Evolutionary conservation across 1,140 invertebrate species (phyloP).

Genomic region (Acromyrmex charruanus): DNA sequence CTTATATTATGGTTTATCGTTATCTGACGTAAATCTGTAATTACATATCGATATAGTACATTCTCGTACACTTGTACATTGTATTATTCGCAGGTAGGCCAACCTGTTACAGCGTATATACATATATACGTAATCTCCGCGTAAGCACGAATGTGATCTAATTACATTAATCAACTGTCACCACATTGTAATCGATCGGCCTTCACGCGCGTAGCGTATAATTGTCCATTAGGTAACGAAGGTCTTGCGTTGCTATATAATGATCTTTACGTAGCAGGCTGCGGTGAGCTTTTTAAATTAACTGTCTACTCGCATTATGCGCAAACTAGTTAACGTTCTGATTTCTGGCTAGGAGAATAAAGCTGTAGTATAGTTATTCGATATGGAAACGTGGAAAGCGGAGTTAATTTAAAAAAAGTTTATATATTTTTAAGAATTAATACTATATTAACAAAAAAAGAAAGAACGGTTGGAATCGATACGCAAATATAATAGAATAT

Average conservation of each 20-base stretch:
- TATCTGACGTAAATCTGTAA: constrained; percentile 13
- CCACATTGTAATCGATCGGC: constrained; percentile 69
- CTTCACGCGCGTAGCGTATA: constrained; percentile 47
- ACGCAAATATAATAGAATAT: too few relatives aligned
- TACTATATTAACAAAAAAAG: too few relatives aligned
- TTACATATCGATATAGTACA: background rate
- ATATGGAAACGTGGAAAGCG: background rate
- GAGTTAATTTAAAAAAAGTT: background rate
- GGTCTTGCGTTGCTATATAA: constrained; percentile 41
- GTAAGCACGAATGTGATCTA: constrained; percentile 66
- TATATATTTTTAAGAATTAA: background rate
- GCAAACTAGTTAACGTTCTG: constrained; percentile 21
- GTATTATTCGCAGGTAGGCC: constrained; percentile 48
- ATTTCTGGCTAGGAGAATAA: constrained; percentile 10
- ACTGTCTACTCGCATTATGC: constrained; percentile 45
- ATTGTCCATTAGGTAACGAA: constrained; percentile 65
- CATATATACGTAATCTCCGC: constrained; percentile 51
- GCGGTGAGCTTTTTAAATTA: constrained; percentile 60
- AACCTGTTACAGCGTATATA: constrained; percentile 36
- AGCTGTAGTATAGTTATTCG: background rate
- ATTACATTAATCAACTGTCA: constrained; percentile 75
- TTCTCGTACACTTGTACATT: background rate
- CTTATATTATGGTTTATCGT: background rate
- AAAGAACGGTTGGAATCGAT: too few relatives aligned
- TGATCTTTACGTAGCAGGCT: constrained; percentile 11